Evolutionary conservation across 2,797 vertebrate species (phyloP), one percentile per base, ranked within the genome.

Genomic region (Tachyglossus aculeatus): DNA sequence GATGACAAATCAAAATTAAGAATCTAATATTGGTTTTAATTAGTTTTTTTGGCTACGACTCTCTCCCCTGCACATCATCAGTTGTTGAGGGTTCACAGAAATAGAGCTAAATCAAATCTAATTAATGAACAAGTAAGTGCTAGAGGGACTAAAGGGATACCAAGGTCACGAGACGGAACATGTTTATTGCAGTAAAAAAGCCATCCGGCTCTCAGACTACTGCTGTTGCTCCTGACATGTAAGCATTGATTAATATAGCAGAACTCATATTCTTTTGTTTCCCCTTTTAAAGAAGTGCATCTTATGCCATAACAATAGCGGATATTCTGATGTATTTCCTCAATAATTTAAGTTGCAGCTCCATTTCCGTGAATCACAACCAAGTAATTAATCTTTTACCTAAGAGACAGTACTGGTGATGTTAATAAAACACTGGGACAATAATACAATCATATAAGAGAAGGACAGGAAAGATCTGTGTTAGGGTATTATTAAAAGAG

Each of bases 311-410:
- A 75, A 77, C 51, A 84, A 75, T 80, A 79, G 45, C 37, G n/a
- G 66, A 81, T 47, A 55, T 59, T 59, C 31, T 72, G 68, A 76
- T 79, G 38, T 56, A 34, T 37, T 45, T 74, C 53, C 44, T 68
- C 37, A 19, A 63, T 80, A 83, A 90, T 87, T 87, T 73, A n/a
- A 74, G 50, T 67, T 84, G 54, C 55, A 82, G 39, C 38, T 82
- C 44, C 39, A 62, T 73, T 84, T 70, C n/a, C 83, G 63, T 58
- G 84, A 85, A 80, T 78, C 74, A 53, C 4, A 71, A 73, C 47
- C 57, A 86, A 86, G 68, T 82, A 91, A 87, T 87, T 88, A 87
- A 82, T 88, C 77, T 86, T 90, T 84, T 86, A 77, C 78, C 75
- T 83, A 71, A 36, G 78, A 92, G 82, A 86, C 62, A 60, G 53